These are phyloP conservation scores for Nemoura dubitans DNA, from an alignment of 2,888 invertebrate genomes.

Conservation along the genomic window DNA sequence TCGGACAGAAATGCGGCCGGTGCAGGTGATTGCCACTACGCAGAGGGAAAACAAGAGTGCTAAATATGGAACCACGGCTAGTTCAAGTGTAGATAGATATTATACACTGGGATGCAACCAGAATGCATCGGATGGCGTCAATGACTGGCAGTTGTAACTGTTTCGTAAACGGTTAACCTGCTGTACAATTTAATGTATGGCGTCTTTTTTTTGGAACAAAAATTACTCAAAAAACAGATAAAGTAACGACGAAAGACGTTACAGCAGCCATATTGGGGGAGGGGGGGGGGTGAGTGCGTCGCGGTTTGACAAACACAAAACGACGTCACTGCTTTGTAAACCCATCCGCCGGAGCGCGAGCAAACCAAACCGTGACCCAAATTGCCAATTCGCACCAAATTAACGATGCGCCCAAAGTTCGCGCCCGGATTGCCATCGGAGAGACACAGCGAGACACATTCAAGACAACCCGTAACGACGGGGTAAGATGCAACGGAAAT, in stretches of 20 bases:
- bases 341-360: not conserved
- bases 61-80: not conserved
- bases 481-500: not conserved
- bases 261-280: not conserved
- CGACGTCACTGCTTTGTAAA: not conserved
- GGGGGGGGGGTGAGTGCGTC: no score
- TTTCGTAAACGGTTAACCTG: no score
- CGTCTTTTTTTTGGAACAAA: no score
- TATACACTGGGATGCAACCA: not conserved
- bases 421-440: no score
- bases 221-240: no score
- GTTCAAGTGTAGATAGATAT: not conserved
- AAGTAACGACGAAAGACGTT: no score
- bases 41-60: not conserved
- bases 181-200: no score
- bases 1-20: no score
- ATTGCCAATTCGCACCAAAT: not conserved
- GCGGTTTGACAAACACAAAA: not conserved
- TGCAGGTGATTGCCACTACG: not conserved
- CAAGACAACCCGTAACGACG: not conserved
- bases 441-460: no score
- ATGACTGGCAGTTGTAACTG: not conserved
- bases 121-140: not conserved
- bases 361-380: not conserved
- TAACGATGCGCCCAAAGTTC: not conserved